These are phyloP conservation scores for Osmerus eperlanus DNA, from an alignment of 2,113 vertebrate species.

Conservation along the genomic window DNA sequence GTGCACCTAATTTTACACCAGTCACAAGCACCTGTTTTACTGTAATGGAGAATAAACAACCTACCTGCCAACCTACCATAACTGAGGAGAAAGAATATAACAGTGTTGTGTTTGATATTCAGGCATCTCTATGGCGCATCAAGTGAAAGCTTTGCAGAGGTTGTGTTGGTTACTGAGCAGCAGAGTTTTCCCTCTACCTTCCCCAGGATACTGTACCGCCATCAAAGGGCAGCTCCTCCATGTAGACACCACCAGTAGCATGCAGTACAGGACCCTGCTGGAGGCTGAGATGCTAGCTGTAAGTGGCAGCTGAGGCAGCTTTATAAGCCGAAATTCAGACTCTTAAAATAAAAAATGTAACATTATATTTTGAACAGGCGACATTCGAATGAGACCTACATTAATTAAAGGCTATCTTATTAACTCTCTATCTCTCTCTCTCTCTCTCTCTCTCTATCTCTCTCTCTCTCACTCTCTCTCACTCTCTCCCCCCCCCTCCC, in stretches of 20 bases:
- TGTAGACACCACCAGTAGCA: slow-evolving; percentile 97
- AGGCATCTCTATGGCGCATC: too few relatives aligned
- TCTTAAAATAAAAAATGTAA: too few relatives aligned
- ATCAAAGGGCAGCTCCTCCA: slow-evolving; percentile 98
- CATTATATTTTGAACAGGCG: too few relatives aligned
- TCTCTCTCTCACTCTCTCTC: too few relatives aligned
- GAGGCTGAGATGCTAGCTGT: slow-evolving; percentile 98
- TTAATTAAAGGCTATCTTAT: background rate
- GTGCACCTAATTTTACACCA: too few relatives aligned
- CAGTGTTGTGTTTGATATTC: too few relatives aligned
- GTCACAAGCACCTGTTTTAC: too few relatives aligned
- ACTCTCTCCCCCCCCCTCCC: background rate
- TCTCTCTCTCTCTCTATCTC: background rate
- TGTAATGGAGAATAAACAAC: too few relatives aligned
- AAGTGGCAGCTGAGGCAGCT: slow-evolving; percentile 60
- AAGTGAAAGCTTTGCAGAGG: background rate
- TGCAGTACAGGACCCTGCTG: slow-evolving; percentile 94
- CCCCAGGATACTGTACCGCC: slow-evolving; percentile 87
- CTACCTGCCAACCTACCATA: too few relatives aligned
- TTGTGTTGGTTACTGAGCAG: background rate
- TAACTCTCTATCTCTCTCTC: background rate
- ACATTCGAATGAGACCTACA: too few relatives aligned
- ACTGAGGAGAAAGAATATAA: too few relatives aligned
- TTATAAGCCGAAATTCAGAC: too few relatives aligned
- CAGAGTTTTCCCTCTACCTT: background rate